These are phyloP conservation scores for Tortricodes alternella DNA, from an alignment of 2,888 invertebrate genomes.

Conservation along the genomic window DNA sequence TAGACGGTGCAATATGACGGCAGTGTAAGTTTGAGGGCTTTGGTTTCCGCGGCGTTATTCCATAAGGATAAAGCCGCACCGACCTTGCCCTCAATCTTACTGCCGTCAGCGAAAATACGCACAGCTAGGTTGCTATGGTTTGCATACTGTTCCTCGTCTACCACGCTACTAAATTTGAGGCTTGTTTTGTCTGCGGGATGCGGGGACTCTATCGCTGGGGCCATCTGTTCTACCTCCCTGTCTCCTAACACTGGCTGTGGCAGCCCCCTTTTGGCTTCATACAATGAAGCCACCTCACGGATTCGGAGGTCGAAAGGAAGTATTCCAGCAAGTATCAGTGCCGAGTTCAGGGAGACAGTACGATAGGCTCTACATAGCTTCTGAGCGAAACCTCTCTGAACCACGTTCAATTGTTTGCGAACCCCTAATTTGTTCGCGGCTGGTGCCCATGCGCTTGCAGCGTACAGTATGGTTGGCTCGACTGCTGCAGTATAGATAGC, in stretches of 20 bases:
- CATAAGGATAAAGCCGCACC: conserved; percentile 13
- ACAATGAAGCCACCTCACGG: not conserved
- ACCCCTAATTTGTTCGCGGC: no score
- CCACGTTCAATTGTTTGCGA: no score
- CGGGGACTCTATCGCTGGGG: not conserved
- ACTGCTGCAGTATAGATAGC: no score
- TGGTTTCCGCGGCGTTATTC: not conserved
- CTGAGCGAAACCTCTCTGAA: no score
- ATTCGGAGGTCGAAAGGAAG: conserved; percentile 15
- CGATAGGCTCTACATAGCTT: conserved; percentile 12
- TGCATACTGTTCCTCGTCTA: not conserved
- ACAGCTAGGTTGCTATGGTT: not conserved
- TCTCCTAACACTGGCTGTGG: not conserved
- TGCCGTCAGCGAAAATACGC: not conserved
- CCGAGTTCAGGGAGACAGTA: conserved; percentile 7
- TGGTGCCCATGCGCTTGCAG: no score
- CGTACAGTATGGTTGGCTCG: no score
- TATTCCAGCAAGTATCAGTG: conserved; percentile 6
- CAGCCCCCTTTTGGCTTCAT: not conserved
- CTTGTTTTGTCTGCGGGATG: not conserved
- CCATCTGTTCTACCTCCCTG: not conserved
- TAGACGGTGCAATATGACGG: conserved; percentile 6
- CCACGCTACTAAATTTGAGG: not conserved
- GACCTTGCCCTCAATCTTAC: conserved; percentile 21
- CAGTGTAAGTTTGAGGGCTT: conserved; percentile 1